phyloP scores from a whole-genome alignment of 2,113 vertebrate genomes.

The Burhinus bistriatus region DNA sequence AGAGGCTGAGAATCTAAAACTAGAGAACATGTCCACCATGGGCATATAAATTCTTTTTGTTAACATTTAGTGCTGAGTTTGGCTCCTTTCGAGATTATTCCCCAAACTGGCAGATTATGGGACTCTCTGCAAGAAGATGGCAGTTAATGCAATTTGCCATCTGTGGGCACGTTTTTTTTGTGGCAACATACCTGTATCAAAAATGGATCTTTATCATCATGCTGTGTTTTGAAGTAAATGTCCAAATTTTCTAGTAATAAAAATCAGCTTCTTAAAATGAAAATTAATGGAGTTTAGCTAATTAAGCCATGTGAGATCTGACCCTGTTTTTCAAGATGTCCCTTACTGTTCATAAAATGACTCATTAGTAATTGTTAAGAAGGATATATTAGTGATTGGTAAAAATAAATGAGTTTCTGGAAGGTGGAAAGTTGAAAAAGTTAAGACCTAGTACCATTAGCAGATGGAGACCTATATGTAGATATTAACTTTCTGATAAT shows the following conservation, averaged over 20 bases:
- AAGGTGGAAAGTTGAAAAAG: neutral
- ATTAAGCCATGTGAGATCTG: neutral
- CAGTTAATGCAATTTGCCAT: neutral
- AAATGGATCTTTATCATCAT: neutral
- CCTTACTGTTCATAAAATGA: neutral
- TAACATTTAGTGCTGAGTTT: neutral
- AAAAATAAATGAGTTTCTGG: neutral
- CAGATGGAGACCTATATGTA: neutral
- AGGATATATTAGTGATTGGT: neutral
- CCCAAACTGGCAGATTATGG: neutral
- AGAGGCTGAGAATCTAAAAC: neutral
- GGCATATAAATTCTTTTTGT: neutral
- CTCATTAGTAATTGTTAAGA: neutral
- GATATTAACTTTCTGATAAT: neutral
- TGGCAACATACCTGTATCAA: neutral
- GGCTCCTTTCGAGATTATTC: neutral
- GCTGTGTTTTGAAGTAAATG: neutral
- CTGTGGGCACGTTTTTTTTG: neutral
- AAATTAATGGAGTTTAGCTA: neutral
- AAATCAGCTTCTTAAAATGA: constrained; percentile 7
- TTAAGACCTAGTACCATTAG: neutral
- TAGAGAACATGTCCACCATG: neutral
- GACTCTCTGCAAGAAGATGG: neutral
- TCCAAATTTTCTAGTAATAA: neutral
- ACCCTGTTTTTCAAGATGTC: neutral